Percentiles rank a stretch among this genome's conserved stretches.
These are phyloP conservation scores for Melanotaenia boesemani DNA, from an alignment of 2,797 vertebrate genomes.

Conservation along the genomic window DNA sequence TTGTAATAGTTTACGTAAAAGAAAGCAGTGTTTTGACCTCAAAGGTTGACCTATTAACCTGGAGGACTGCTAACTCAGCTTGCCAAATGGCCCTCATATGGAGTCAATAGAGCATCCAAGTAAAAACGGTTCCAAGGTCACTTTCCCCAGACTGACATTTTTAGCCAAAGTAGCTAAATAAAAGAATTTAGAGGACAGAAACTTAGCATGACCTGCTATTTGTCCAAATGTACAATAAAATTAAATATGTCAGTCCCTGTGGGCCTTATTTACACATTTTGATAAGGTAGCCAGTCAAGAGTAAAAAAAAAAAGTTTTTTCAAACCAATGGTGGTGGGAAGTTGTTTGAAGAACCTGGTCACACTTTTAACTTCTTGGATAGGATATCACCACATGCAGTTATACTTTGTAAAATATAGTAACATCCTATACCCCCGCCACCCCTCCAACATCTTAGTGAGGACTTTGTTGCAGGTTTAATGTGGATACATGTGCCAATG, in stretches of 20 bases:
- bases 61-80: constrained; percentile 7
- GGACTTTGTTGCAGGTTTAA: too few relatives aligned
- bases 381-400: too few relatives aligned
- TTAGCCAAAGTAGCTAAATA: neutral
- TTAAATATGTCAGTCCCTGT: too few relatives aligned
- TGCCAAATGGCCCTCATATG: neutral
- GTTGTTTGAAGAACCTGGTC: neutral
- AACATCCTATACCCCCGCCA: too few relatives aligned
- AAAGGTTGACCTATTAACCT: constrained; percentile 22
- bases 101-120: constrained; percentile 9
- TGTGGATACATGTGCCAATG: too few relatives aligned
- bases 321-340: too few relatives aligned
- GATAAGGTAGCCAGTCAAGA: neutral
- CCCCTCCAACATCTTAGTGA: too few relatives aligned
- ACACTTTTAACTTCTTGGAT: too few relatives aligned
- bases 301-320: too few relatives aligned
- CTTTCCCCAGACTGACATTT: constrained; percentile 4
- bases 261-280: neutral
- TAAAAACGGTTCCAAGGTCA: constrained; percentile 17
- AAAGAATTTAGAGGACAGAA: neutral
- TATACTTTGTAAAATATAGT: too few relatives aligned
- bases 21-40: neutral
- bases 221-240: neutral
- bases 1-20: neutral
- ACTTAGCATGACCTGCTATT: neutral